Base-by-base conservation (phyloP, 1,140 invertebrate genomes). In the Aphaenogaster floridana region DNA sequence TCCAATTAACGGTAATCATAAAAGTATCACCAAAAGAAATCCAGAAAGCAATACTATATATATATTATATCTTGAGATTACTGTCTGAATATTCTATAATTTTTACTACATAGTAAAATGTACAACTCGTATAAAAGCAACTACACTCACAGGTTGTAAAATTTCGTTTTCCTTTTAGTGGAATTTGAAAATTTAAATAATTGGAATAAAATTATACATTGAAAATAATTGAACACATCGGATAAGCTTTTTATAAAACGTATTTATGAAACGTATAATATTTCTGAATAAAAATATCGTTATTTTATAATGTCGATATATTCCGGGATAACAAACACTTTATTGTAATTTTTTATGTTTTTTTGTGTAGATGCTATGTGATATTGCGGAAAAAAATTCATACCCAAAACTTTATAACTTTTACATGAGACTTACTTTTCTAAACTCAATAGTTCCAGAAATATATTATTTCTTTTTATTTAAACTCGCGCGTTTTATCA, bases 21-120 rank as follows among this genome's bases (percentile, higher is more conserved):
- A 78, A 78, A 63, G 21, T 45, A 79, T 87, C 85, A 88, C 0
- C 0, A 1, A 61, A 45, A 36, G 17, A 50, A 64, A 64, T 15
- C n/a, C 11, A 34, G 34, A 36, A 78, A 63, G 39, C 21, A 61
- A 48, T 34, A 57, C 9, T 54, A 21, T 28, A 28, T 28, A 28
- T 28, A 28, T 28, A 28, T 28, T 54, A 57, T 7, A 42, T 39
- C 34, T 54, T 39, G 9, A 42, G 6, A 68, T n/a, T 42, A 42
- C 13, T 28, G 21, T 17, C 39, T 42, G 6, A 42, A 5, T 63
- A 11, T 11, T 61, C 3, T 36, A 63, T 36, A 63, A 63, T 36
- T 63, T 63, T 34, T 36, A 63, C 6, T 63, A 36, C 28, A 6
- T 15, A 28, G 4, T 63, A 63, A 63, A 63, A 63, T 4, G 6